A percentile compares a stretch with the other conserved stretches of the same genome.
These are phyloP conservation scores for Rhodinocichla rosea DNA, from an alignment of 2,113 vertebrate species.

Conservation along the genomic window DNA sequence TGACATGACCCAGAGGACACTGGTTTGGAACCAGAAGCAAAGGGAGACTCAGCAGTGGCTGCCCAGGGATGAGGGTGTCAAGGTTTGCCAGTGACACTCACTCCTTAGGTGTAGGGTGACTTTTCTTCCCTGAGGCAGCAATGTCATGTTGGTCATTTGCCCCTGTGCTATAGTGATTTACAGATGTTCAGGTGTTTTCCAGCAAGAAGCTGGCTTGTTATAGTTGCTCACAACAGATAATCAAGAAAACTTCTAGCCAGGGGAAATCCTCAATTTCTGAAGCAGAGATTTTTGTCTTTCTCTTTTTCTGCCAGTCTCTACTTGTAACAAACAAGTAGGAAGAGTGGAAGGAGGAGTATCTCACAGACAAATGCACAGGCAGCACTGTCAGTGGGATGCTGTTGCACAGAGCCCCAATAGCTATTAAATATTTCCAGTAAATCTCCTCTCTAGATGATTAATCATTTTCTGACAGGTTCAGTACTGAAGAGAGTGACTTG, in stretches of 20 bases:
- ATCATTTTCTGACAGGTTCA: constrained; percentile 3
- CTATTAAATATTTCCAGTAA: constrained; percentile 56
- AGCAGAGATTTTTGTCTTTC: background rate
- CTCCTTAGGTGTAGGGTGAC: too few species aligned
- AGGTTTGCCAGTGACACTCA: background rate
- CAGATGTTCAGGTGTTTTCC: background rate
- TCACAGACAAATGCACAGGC: background rate
- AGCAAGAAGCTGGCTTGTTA: background rate
- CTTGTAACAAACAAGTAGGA: background rate
- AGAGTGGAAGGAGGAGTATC: background rate
- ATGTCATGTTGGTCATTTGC: background rate
- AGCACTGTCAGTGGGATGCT: background rate
- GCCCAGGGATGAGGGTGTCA: rapidly evolving
- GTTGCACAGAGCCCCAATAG: background rate
- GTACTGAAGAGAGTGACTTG: background rate
- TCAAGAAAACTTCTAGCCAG: background rate
- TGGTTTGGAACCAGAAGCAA: background rate
- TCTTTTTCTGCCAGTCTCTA: background rate
- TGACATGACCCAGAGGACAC: background rate
- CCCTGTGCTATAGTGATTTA: background rate
- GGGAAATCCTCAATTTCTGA: background rate
- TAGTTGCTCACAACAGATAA: background rate
- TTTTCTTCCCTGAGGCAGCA: background rate
- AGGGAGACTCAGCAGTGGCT: background rate
- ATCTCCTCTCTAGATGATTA: constrained; percentile 31